phyloP scores from a whole-genome alignment of 2,888 invertebrate genomes.

The Tanypteryx hageni region DNA sequence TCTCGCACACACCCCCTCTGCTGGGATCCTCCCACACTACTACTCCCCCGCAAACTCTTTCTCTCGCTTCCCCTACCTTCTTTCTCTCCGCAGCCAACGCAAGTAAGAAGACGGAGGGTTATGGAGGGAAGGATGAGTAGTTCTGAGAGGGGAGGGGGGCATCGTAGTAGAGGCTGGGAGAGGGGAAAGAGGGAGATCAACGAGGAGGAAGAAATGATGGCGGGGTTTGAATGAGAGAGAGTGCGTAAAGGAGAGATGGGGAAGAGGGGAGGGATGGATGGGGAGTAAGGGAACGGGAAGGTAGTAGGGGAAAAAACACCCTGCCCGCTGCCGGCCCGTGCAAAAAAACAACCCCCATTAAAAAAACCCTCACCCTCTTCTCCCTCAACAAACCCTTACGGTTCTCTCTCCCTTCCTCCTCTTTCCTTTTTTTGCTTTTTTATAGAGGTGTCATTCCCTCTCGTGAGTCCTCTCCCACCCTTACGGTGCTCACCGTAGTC shows the following conservation, averaged over 20 bases:
- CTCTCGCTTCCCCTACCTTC: neutral
- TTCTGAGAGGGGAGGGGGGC: neutral
- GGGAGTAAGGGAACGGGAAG: too few species aligned
- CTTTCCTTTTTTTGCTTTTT: slow-evolving; percentile 25
- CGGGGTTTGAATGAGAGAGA: neutral
- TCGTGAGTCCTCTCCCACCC: neutral
- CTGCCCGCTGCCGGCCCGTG: neutral
- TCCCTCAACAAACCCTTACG: neutral
- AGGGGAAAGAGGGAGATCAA: neutral
- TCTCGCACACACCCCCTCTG: neutral
- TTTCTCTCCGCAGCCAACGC: slow-evolving; percentile 3
- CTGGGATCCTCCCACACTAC: neutral
- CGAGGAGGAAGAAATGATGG: slow-evolving; percentile 7
- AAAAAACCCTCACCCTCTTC: neutral
- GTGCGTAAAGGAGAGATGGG: neutral
- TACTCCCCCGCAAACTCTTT: slow-evolving; percentile 4
- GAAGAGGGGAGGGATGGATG: too few species aligned
- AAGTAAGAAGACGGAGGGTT: neutral
- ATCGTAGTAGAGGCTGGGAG: neutral
- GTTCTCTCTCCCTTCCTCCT: neutral
- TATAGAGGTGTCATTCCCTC: slow-evolving; percentile 56
- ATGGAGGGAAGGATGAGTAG: neutral
- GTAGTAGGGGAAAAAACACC: too few species aligned
- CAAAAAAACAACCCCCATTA: neutral
- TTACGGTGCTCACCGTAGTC: slow-evolving; percentile 3